Conservation (phyloP, 2,113 vertebrate species). For the Trematocara stigmaticum region DNA sequence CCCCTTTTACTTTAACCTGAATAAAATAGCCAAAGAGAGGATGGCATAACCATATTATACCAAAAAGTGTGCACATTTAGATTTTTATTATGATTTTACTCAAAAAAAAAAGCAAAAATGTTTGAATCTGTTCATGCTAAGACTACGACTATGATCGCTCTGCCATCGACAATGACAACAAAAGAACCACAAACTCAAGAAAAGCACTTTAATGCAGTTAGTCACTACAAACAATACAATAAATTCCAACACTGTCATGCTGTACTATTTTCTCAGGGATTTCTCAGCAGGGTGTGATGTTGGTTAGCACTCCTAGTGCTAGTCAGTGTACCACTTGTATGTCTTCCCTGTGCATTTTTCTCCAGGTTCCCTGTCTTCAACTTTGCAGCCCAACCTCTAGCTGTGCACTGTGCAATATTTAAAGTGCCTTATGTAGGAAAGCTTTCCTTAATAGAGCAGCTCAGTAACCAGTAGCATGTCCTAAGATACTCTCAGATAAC, state of each 20-base stretch:
- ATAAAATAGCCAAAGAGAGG: background rate
- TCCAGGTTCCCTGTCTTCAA: background rate
- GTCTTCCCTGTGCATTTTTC: background rate
- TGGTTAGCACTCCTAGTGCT: background rate
- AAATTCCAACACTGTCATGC: background rate
- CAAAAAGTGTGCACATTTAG: background rate
- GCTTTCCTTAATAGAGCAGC: background rate
- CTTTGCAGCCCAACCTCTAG: background rate
- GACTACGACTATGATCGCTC: background rate
- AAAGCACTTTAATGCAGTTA: background rate
- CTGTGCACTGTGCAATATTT: background rate
- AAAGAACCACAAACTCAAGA: background rate
- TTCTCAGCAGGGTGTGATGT: background rate
- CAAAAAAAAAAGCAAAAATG: background rate
- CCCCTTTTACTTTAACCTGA: background rate
- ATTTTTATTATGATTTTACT: background rate
- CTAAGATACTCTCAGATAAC: background rate
- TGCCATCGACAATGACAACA: background rate
- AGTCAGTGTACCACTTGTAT: background rate
- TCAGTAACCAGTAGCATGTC: background rate
- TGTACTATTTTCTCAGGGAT: constrained; percentile 49
- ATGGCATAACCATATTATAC: background rate
- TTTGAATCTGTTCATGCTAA: background rate
- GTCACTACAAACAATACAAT: background rate
- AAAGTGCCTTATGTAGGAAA: constrained; percentile 37